Conservation (phyloP, 2,888 invertebrate genomes). For the Apodemia duryi region DNA sequence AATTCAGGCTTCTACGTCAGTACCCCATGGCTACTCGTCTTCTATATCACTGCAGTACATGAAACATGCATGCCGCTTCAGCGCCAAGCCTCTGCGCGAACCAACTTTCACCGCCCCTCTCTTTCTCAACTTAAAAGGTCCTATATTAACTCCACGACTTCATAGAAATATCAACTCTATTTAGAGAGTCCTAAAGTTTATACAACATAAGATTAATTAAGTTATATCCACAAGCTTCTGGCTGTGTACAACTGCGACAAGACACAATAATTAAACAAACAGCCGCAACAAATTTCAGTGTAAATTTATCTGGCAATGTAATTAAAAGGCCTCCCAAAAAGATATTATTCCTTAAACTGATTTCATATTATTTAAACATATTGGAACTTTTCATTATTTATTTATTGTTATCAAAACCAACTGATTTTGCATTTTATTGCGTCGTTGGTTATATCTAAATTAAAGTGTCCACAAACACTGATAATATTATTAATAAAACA, state of each 20-base stretch:
- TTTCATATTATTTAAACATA: too few species aligned
- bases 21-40: slow-evolving; percentile 22
- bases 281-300: background rate
- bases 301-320: background rate
- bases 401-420: too few species aligned
- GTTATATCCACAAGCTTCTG: background rate
- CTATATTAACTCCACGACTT: background rate
- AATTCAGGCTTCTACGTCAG: slow-evolving; percentile 20
- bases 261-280: slow-evolving; percentile 2
- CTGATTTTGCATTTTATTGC: too few species aligned
- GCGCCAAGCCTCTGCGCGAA: slow-evolving; percentile 28
- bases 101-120: slow-evolving; percentile 15
- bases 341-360: too few species aligned
- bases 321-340: background rate
- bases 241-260: background rate
- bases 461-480: too few species aligned
- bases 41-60: slow-evolving; percentile 41
- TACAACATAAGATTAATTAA: background rate
- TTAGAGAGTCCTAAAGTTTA: background rate
- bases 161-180: background rate
- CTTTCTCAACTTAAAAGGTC: background rate
- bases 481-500: too few species aligned
- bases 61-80: slow-evolving; percentile 41
- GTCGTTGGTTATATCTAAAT: too few species aligned
- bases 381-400: too few species aligned